Evolutionary conservation across 2,113 vertebrate species (phyloP), one percentile per base, ranked within the genome.

Genomic region (Glareola pratincola): DNA sequence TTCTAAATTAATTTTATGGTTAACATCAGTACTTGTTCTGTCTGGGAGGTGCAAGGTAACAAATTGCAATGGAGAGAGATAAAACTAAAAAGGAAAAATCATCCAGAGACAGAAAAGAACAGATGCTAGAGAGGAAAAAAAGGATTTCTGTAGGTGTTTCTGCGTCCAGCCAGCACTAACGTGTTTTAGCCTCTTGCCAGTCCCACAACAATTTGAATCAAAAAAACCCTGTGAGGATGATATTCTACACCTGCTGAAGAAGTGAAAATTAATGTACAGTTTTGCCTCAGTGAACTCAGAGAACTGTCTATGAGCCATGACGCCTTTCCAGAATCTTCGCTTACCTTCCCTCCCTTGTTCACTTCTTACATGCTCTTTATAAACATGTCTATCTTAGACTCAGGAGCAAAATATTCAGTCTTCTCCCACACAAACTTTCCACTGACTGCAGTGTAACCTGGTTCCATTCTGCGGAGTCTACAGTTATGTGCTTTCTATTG

Each of bases 171-270:
- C 16, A 59, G 16, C 43, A 83, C 50, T 17, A 73, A 67, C 6
- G 1, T 27, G 22, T 71, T 68, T 71, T 68, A 72, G 39, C 15
- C 30, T 84, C 37, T 92, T 77, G 24, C 14, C 0, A 43, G 43
- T 86, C 39, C 37, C 45, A 62, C 29, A 69, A 50, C 32, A 89
- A 73, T 87, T 85, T 5, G 0, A 69, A 69, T 57, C 39, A 85
- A 53, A 69, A 66, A 60, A 14, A 4, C 14, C 14, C 21, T 51
- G n/a, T 4, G 4, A 90, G 39, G 26, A 64, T 85, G 51, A 80
- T 91, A 91, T 91, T 91, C 41, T 88, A 80, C 63, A 92, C 47
- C 29, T 73, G 87, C 36, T 86, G 59, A 54, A 94, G 57, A 92
- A 88, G 36, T 36, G 39, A 74, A 23, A 64, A 95, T 79, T 88